Conservation (phyloP, 2,113 vertebrate genomes). For the Microtus ochrogaster region DNA sequence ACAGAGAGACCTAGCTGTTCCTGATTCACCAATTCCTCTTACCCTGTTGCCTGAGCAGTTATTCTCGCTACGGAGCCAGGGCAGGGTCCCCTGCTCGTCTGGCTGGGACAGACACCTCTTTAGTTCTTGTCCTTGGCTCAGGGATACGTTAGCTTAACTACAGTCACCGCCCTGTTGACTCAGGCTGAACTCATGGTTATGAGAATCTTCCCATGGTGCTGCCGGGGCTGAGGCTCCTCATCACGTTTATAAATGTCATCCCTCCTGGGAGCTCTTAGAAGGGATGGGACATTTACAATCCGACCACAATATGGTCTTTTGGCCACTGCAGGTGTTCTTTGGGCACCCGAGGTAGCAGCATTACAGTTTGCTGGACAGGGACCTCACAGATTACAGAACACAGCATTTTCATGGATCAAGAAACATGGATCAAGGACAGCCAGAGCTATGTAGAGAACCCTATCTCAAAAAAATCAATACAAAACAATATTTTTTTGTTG, state of each 20-base stretch:
- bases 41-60: not conserved
- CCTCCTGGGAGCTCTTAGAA: not conserved
- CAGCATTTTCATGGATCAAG: not conserved
- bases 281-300: not conserved
- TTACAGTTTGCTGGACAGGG: too few relatives aligned
- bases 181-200: not conserved
- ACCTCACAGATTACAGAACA: too few relatives aligned
- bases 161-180: not conserved
- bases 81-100: not conserved
- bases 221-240: not conserved
- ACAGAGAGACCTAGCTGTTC: not conserved
- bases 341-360: not conserved
- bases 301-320: not conserved
- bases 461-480: not conserved
- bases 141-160: not conserved
- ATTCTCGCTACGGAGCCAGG: not conserved
- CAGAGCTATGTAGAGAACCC: not conserved
- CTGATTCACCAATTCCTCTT: not conserved
- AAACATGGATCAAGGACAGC: not conserved
- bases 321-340: not conserved
- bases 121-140: not conserved
- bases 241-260: rapidly evolving
- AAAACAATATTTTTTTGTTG: not conserved
- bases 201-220: not conserved
- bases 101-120: not conserved